Evolutionary conservation across 2,113 vertebrate genomes (phyloP), one percentile per base, ranked within the genome.

Genomic region (Chaetops frenatus): DNA sequence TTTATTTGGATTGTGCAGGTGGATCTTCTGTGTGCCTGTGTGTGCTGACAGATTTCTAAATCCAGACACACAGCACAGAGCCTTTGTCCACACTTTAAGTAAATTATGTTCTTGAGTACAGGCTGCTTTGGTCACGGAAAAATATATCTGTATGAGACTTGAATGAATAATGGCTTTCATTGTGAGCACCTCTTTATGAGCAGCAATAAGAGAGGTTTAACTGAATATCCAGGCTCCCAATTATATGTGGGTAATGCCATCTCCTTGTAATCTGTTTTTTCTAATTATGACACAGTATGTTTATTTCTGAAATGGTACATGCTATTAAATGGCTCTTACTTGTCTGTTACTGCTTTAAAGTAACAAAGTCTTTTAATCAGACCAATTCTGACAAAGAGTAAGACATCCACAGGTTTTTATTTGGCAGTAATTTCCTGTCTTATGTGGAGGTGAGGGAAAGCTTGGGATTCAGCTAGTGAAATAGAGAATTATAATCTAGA

Each of bases 81-180:
- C 62, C 56, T 90, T 85, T 95, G 73, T 87, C 73, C 36, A 77
- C 45, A 36, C 28, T 82, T 72, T 33, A 78, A 51, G 40, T 86
- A 76, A 91, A 91, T 87, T 86, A 56, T n/a, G 19, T 42, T 78
- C 53, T n/a, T 73, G 29, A 58, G 5, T 28, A 50, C 28, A 20
- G 51, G 24, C 60, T 88, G 88, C 58, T 96, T 83, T 78, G 64
- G 35, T 94, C 82, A 93, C 90, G 92, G 92, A 92, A 96, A 96
- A 93, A 57, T 89, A 31, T 18, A 36, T 72, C 33, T 58, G 8
- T 61, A 20, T 70, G 73, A 79, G 24, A 77, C n/a, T 40, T 76
- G 70, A 79, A 92, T 89, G n/a, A 87, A 67, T 92, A 70, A 86
- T 21, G 3, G 4, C 58, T 84, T 84, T 94, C 3, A 1, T 69